Evolutionary conservation across 2,888 invertebrate species (phyloP).

Genomic region (Nephrotoma guestfalica): DNA sequence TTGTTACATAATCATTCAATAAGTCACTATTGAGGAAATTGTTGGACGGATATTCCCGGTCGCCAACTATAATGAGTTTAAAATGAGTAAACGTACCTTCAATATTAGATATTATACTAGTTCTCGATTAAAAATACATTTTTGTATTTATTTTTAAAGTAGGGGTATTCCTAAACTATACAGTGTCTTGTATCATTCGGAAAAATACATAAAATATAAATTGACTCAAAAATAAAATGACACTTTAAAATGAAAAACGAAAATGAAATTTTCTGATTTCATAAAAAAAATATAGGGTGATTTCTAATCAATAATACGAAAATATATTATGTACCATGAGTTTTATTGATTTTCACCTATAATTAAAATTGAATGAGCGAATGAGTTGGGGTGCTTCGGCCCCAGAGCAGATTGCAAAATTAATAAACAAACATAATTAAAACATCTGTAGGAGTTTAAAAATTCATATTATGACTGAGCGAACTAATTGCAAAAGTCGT

Average conservation of each 20-base stretch:
- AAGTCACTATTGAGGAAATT: background rate
- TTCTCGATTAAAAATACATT: background rate
- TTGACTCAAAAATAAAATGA: background rate
- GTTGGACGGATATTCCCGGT: background rate
- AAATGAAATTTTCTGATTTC: background rate
- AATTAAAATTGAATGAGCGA: too few species aligned
- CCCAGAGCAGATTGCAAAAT: too few species aligned
- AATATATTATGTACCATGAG: too few species aligned
- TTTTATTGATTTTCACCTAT: too few species aligned
- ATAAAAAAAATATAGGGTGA: background rate
- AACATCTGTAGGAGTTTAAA: too few species aligned
- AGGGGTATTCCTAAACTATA: background rate
- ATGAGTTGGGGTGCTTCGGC: too few species aligned
- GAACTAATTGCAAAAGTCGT: too few species aligned
- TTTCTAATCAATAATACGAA: background rate
- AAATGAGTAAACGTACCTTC: background rate
- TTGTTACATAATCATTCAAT: background rate
- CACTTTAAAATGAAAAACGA: background rate
- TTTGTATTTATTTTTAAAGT: background rate
- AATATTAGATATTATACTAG: background rate
- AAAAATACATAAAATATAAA: background rate
- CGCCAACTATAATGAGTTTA: background rate
- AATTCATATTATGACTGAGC: too few species aligned
- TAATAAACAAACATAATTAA: too few species aligned
- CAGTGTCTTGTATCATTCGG: background rate